Evolutionary conservation across 2,113 vertebrate genomes (phyloP).

Genomic region (Phyllostomus discolor): DNA sequence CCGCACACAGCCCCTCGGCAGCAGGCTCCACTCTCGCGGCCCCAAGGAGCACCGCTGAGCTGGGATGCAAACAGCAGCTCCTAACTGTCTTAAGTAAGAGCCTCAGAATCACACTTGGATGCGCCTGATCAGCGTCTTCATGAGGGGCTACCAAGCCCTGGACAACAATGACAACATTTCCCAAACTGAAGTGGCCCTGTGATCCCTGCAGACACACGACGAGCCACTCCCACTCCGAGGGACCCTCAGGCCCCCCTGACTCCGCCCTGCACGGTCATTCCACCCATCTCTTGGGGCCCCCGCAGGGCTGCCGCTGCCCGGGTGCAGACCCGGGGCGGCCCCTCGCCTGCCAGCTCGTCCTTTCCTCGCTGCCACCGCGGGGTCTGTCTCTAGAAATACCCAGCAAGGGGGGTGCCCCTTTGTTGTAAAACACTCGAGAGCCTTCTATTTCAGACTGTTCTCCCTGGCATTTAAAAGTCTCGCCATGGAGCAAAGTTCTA

Average conservation of each 20-base stretch:
- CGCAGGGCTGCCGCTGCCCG: too few species aligned
- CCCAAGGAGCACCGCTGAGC: too few species aligned
- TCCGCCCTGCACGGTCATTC: rapidly evolving
- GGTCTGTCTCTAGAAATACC: background rate
- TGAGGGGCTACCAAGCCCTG: background rate
- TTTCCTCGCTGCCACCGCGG: background rate
- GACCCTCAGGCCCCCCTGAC: too few species aligned
- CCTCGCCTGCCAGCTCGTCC: too few species aligned
- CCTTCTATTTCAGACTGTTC: background rate
- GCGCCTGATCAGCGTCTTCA: background rate
- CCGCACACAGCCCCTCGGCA: background rate
- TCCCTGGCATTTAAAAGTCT: background rate
- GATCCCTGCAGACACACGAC: background rate
- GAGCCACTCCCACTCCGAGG: too few species aligned
- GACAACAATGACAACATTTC: background rate
- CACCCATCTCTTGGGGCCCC: rapidly evolving
- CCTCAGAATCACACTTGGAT: background rate
- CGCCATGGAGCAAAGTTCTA: background rate
- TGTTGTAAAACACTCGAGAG: background rate
- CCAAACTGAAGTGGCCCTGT: background rate
- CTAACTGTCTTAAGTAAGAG: background rate
- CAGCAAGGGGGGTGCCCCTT: background rate
- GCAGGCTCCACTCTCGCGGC: rapidly evolving
- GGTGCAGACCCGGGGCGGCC: too few species aligned
- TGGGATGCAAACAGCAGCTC: too few species aligned